Percentiles rank a stretch among this genome's conserved stretches.
phyloP scores from a whole-genome alignment of 2,797 vertebrate species.

The Cetoscarus ocellatus region DNA sequence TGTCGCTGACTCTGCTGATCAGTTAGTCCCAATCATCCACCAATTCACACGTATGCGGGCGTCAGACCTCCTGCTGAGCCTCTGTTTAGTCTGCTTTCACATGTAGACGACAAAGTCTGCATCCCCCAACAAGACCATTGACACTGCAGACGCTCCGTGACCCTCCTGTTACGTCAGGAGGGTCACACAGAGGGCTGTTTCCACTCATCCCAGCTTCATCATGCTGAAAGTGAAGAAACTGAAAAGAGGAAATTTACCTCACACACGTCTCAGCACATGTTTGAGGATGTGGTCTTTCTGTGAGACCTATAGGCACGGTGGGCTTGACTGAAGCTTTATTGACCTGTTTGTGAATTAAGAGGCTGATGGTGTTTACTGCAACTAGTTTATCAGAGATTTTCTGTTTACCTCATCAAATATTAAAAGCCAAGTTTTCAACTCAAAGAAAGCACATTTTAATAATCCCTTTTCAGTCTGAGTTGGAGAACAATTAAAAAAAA shows the following conservation, averaged over 20 bases:
- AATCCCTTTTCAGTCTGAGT: too few relatives aligned
- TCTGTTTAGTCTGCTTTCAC: conserved; percentile 71
- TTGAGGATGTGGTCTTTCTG: neutral
- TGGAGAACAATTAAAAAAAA: too few relatives aligned
- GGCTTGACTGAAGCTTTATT: neutral
- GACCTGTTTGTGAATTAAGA: neutral
- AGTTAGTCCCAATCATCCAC: conserved; percentile 60
- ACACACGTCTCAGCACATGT: neutral
- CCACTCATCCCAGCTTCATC: neutral
- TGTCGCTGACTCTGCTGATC: conserved; percentile 54
- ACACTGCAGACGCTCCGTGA: neutral
- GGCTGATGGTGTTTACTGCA: too few relatives aligned
- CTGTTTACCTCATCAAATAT: too few relatives aligned
- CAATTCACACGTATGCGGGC: conserved; percentile 51
- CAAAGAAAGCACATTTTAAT: too few relatives aligned
- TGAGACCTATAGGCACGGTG: neutral
- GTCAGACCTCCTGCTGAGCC: conserved; percentile 46
- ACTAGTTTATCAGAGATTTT: too few relatives aligned
- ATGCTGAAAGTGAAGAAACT: neutral
- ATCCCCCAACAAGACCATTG: neutral
- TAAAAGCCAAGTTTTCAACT: too few relatives aligned
- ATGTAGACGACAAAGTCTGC: conserved; percentile 37
- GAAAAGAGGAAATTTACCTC: neutral
- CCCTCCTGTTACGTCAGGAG: neutral
- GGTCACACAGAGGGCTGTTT: neutral